A percentile compares a stretch with the other conserved stretches of the same genome.
Evolutionary conservation across 2,113 vertebrate genomes (phyloP).

Genomic region (Amblyopsis rosae): DNA sequence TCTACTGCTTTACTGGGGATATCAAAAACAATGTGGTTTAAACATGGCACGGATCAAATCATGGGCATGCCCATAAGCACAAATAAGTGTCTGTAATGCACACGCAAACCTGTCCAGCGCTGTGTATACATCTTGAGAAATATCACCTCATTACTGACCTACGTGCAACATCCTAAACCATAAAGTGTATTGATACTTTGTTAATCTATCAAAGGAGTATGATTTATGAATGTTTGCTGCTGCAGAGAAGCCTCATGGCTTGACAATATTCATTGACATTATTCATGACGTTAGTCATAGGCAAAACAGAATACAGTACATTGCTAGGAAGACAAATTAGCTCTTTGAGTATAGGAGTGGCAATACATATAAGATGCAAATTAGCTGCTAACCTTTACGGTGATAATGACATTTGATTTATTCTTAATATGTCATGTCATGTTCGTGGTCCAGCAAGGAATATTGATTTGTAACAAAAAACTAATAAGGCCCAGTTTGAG

Average conservation of each 20-base stretch:
- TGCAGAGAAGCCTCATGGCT: background rate
- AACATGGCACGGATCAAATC: background rate
- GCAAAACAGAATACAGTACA: no score
- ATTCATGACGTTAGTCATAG: background rate
- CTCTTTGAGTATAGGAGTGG: no score
- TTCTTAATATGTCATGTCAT: no score
- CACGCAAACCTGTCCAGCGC: background rate
- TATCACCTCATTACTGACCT: background rate
- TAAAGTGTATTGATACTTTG: constrained; percentile 43
- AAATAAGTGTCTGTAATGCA: background rate
- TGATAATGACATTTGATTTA: no score
- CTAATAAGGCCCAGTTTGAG: constrained; percentile 43
- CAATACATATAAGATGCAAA: no score
- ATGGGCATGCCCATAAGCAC: background rate
- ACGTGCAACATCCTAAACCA: constrained; percentile 20
- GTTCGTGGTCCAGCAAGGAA: background rate
- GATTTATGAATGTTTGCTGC: constrained; percentile 15
- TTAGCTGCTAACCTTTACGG: no score
- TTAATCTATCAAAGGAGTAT: constrained; percentile 2
- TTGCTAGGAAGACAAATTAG: no score
- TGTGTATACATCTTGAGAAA: constrained; percentile 22
- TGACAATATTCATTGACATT: background rate
- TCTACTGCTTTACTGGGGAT: constrained; percentile 20
- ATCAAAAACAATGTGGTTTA: constrained; percentile 14
- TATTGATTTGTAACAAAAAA: constrained; percentile 41